Percentiles rank a stretch among this genome's conserved stretches.
phyloP scores from a whole-genome alignment of 2,888 invertebrate genomes.

The Hypsopygia costalis region DNA sequence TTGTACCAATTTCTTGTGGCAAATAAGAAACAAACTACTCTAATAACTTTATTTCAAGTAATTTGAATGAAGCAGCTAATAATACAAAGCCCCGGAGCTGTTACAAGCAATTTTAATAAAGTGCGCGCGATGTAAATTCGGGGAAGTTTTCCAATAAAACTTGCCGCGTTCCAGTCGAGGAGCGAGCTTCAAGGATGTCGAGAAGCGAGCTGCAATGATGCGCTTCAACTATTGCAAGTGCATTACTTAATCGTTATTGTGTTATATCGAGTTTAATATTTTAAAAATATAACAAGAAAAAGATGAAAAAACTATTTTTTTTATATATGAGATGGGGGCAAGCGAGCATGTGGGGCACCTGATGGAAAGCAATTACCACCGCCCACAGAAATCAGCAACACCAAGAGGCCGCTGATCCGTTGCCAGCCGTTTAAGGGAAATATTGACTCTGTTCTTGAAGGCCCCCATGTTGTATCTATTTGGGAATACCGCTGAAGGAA shows the following conservation, averaged over 20 bases:
- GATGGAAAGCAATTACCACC: too few species aligned
- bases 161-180: slow-evolving; percentile 41
- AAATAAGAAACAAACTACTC: too few species aligned
- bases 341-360: too few species aligned
- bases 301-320: too few species aligned
- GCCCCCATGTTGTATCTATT: too few species aligned
- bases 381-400: too few species aligned
- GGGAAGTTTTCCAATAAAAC: slow-evolving; percentile 75
- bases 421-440: too few species aligned
- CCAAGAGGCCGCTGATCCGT: too few species aligned
- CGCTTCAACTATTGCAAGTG: slow-evolving; percentile 12
- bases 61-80: slow-evolving; percentile 22
- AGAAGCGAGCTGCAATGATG: slow-evolving; percentile 29
- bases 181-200: slow-evolving; percentile 29
- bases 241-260: neutral
- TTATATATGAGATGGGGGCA: too few species aligned
- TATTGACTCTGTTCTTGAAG: too few species aligned
- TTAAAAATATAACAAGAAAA: neutral
- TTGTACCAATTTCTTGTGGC: too few species aligned
- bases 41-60: neutral
- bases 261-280: neutral
- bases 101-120: slow-evolving; percentile 70
- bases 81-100: slow-evolving; percentile 29
- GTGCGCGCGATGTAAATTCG: slow-evolving; percentile 71
- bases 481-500: too few species aligned